Evolutionary conservation across 2,797 vertebrate species (phyloP).

Genomic region (Xerus rutilus): DNA sequence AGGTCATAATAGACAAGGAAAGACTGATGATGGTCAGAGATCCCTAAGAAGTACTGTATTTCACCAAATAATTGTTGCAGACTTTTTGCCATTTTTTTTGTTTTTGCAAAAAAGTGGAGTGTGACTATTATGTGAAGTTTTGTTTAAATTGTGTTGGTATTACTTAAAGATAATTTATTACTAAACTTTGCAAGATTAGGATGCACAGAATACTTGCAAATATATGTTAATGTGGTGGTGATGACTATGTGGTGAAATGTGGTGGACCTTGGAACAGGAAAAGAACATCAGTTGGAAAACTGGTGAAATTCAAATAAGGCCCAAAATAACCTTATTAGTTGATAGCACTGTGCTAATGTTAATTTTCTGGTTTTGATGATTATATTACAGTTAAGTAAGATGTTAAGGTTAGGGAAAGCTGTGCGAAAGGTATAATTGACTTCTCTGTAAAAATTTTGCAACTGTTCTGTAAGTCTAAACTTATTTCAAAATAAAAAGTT

Average conservation of each 20-base stretch:
- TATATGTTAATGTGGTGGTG: too few relatives aligned
- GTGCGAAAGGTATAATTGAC: not conserved
- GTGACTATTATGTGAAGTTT: too few relatives aligned
- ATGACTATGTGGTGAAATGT: too few relatives aligned
- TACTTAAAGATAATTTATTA: too few relatives aligned
- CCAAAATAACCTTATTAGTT: not conserved
- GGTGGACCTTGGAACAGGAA: not conserved
- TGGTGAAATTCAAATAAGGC: slow-evolving; percentile 2
- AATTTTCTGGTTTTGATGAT: slow-evolving; percentile 48
- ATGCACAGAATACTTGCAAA: too few relatives aligned
- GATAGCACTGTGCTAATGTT: not conserved
- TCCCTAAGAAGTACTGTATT: too few relatives aligned
- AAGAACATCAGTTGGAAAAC: slow-evolving; percentile 1
- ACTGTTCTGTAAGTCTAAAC: slow-evolving; percentile 52
- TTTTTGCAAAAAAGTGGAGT: too few relatives aligned
- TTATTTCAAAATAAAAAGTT: slow-evolving; percentile 66
- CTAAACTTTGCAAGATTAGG: too few relatives aligned
- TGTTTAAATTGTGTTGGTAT: too few relatives aligned
- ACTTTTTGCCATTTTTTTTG: too few relatives aligned
- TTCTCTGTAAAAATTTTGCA: slow-evolving; percentile 40
- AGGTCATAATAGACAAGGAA: slow-evolving; percentile 39
- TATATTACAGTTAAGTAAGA: not conserved
- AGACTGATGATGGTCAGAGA: not conserved
- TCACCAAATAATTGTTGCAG: too few relatives aligned
- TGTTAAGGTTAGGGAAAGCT: slow-evolving; percentile 36